Evolutionary conservation across 2,888 invertebrate genomes (phyloP).

Genomic region (Ditylenchus weischeri): DNA sequence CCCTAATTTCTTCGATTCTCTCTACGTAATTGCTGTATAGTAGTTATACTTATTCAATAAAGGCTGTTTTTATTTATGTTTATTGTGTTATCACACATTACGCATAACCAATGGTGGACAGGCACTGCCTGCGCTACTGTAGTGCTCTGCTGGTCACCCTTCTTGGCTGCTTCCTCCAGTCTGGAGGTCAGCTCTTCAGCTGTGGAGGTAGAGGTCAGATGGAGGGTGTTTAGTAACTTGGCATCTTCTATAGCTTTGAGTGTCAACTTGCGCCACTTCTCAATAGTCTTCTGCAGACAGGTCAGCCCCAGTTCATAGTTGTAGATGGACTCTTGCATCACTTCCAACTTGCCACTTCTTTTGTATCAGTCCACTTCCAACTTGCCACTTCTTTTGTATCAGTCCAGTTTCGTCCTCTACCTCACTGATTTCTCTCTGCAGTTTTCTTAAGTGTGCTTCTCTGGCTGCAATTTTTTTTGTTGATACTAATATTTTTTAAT

Average conservation of each 20-base stretch:
- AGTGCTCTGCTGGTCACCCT: not conserved
- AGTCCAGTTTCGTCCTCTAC: constrained; percentile 13
- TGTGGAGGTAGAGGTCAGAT: not conserved
- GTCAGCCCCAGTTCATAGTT: constrained; percentile 2
- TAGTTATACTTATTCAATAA: too few species aligned
- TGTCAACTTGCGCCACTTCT: constrained; percentile 14
- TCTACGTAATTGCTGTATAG: too few species aligned
- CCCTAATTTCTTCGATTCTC: too few species aligned
- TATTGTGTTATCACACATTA: not conserved
- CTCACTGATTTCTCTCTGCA: constrained; percentile 13
- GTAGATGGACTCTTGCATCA: constrained; percentile 12
- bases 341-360: not conserved
- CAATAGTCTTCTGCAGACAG: not conserved
- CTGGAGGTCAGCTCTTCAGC: constrained; percentile 14
- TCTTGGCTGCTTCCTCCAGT: constrained; percentile 10
- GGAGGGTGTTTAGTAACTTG: constrained; percentile 9
- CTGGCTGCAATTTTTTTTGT: constrained; percentile 6
- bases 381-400: constrained; percentile 2
- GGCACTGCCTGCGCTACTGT: not conserved
- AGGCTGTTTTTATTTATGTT: too few species aligned
- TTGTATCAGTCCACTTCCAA: constrained; percentile 9
- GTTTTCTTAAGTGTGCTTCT: constrained; percentile 13
- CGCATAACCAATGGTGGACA: not conserved
- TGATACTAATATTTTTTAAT: not conserved
- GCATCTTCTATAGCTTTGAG: constrained; percentile 18